Conservation (phyloP, 2,113 vertebrate species). For the Dicaeum eximium region DNA sequence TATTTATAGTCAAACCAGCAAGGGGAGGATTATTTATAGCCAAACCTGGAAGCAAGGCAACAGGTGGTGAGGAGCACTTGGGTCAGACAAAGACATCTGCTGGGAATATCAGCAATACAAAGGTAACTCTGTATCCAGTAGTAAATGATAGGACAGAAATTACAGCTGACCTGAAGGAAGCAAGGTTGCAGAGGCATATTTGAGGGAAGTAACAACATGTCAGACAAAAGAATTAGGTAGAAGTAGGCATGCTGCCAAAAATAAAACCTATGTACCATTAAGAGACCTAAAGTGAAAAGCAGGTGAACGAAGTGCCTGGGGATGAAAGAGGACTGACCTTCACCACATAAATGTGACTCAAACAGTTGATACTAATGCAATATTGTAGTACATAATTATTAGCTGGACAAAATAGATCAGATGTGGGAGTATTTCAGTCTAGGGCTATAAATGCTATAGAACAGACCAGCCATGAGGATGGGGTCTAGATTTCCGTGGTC, state of each 20-base stretch:
- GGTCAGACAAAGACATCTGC: constrained; percentile 38
- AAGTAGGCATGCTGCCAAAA: neutral
- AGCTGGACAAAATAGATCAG: neutral
- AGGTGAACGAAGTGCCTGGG: neutral
- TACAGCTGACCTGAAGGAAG: constrained; percentile 21
- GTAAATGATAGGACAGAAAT: constrained; percentile 49
- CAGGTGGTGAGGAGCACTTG: constrained; percentile 36
- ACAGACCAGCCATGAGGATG: neutral
- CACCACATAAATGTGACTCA: neutral
- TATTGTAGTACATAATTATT: neutral
- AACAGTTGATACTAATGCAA: neutral
- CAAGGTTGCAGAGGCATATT: neutral
- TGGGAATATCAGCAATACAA: constrained; percentile 20
- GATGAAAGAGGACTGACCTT: neutral
- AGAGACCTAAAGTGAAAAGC: neutral
- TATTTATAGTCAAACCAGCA: constrained; percentile 45
- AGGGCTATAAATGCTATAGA: neutral
- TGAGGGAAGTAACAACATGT: neutral
- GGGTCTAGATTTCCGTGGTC: neutral
- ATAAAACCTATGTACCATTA: neutral
- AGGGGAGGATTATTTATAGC: constrained; percentile 40
- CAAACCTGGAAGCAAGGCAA: neutral
- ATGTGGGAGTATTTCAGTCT: neutral
- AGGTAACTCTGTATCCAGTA: constrained; percentile 10
- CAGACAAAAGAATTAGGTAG: constrained; percentile 37